These are phyloP conservation scores for Hydrozoanthus gracilis DNA, from an alignment of 92 coral and sea anemone species.

Conservation along the genomic window DNA sequence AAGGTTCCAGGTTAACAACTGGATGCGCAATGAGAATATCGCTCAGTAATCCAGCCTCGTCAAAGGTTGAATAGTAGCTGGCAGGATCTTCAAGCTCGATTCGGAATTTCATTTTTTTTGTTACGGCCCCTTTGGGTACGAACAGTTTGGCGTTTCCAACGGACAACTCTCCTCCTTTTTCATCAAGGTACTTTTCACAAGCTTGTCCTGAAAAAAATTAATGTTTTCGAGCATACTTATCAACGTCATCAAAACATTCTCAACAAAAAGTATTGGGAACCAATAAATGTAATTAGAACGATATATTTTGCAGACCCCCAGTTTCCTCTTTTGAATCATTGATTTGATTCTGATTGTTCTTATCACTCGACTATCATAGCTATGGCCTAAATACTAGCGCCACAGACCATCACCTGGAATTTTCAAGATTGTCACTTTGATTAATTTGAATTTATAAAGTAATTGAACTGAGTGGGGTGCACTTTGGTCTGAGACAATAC, in stretches of 20 bases:
- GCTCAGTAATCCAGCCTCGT: slow-evolving; percentile 10
- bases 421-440: too few relatives aligned
- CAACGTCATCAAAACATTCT: not conserved
- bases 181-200: not conserved
- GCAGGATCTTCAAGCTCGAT: not conserved
- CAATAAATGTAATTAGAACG: not conserved
- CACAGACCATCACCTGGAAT: too few relatives aligned
- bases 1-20: not conserved
- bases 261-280: not conserved
- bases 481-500: too few relatives aligned
- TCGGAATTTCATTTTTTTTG: not conserved
- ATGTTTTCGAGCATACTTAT: not conserved
- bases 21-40: slow-evolving; percentile 1
- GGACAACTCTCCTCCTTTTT: not conserved
- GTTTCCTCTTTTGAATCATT: too few relatives aligned
- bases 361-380: too few relatives aligned
- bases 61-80: not conserved
- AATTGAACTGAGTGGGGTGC: too few relatives aligned
- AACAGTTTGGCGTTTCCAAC: not conserved
- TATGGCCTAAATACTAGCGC: too few relatives aligned
- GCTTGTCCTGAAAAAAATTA: not conserved
- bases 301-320: too few relatives aligned
- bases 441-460: too few relatives aligned
- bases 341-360: too few relatives aligned
- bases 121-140: not conserved